phyloP scores from a whole-genome alignment of 2,888 invertebrate species.

The Acronicta alni region DNA sequence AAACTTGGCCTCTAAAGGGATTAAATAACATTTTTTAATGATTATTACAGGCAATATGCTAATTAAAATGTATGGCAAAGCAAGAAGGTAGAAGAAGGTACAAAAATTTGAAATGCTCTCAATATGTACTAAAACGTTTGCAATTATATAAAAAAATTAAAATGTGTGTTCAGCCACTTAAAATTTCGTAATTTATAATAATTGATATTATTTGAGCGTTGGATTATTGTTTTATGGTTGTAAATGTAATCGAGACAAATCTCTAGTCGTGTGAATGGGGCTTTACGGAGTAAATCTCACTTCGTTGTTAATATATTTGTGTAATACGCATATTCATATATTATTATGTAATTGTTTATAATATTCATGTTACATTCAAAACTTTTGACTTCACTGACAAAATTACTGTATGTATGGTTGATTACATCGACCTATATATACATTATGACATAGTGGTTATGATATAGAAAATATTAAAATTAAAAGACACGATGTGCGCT shows the following conservation, averaged over 20 bases:
- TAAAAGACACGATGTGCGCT: not conserved
- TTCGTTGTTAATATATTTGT: conserved; percentile 26
- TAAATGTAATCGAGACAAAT: conserved; percentile 28
- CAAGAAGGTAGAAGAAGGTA: not conserved
- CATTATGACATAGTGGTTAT: conserved; percentile 6
- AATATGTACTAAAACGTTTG: not conserved
- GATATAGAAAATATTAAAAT: conserved; percentile 4
- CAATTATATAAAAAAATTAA: too few relatives aligned
- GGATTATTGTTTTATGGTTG: conserved; percentile 4
- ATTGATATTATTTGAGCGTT: conserved; percentile 12
- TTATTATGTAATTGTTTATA: conserved; percentile 13
- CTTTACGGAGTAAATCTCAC: conserved; percentile 48
- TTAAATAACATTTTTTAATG: too few relatives aligned
- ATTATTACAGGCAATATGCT: too few relatives aligned
- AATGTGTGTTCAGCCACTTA: not conserved
- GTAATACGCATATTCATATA: conserved; percentile 32
- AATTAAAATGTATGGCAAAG: too few relatives aligned
- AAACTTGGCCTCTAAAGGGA: too few relatives aligned
- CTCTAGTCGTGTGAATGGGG: conserved; percentile 54
- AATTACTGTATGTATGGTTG: conserved; percentile 22
- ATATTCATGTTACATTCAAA: conserved; percentile 15
- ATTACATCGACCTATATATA: conserved; percentile 41
- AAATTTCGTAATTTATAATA: not conserved
- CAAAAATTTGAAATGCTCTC: not conserved
- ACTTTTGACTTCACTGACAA: conserved; percentile 13